These are phyloP conservation scores for Drosophila cognata DNA, from an alignment of 2,888 invertebrate species.

Conservation along the genomic window DNA sequence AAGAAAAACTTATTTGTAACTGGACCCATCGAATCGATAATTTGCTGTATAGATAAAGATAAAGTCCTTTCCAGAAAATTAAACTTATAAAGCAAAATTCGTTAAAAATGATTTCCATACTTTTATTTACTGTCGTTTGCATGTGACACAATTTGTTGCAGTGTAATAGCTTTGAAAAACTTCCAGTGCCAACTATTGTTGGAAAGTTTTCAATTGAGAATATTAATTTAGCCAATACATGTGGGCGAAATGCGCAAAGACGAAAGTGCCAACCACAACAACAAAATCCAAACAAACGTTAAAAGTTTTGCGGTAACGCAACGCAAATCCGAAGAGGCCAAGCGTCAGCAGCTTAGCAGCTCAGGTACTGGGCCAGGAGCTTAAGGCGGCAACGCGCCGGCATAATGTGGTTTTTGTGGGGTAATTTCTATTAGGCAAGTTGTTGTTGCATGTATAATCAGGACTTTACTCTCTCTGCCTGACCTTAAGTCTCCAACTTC, in stretches of 20 bases:
- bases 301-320: slow-evolving; percentile 76
- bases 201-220: slow-evolving; percentile 80
- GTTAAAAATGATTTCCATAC: neutral
- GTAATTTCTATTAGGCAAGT: slow-evolving; percentile 71
- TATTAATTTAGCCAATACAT: slow-evolving; percentile 82
- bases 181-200: slow-evolving; percentile 76
- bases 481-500: slow-evolving; percentile 18
- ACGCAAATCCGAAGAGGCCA: slow-evolving; percentile 61
- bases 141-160: slow-evolving; percentile 18
- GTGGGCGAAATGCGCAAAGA: slow-evolving; percentile 70
- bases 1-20: neutral
- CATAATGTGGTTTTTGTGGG: slow-evolving; percentile 78
- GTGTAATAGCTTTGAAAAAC: slow-evolving; percentile 78
- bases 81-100: neutral
- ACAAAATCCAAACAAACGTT: slow-evolving; percentile 67
- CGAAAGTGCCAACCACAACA: slow-evolving; percentile 53
- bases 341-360: slow-evolving; percentile 35
- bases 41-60: neutral
- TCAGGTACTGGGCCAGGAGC: slow-evolving; percentile 20
- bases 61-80: neutral
- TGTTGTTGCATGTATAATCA: slow-evolving; percentile 67
- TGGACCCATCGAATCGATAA: neutral
- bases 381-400: slow-evolving; percentile 67
- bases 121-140: neutral
- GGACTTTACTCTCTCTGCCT: slow-evolving; percentile 29